Base-by-base conservation (phyloP, 2,113 vertebrate genomes). In the Tichodroma muraria region DNA sequence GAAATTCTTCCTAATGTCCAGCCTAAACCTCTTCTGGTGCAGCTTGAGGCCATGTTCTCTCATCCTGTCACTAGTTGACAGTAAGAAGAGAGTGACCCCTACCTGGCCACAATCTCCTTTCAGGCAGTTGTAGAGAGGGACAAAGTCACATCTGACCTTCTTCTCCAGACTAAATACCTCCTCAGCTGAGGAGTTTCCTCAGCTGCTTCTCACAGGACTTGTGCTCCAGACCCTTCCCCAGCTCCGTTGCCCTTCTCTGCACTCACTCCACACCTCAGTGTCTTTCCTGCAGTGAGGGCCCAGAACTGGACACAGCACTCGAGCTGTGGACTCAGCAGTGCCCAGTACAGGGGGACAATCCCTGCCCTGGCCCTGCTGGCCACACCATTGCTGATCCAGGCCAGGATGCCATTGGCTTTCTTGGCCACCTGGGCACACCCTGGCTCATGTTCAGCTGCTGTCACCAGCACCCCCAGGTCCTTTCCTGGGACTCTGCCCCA, bases 1-100 rank as follows among this genome's bases (percentile, higher is more conserved):
- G 38, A 47, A 89, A 82, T 53, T 81, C 14, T 60, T 60, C 40
- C 70, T 38, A 16, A 31, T 60, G n/a, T 35, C 19, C 33, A 73
- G 13, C 8, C 33, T 52, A 18, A 65, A 28, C 18, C 37, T 72
- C 42, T 0, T 0, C 14, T 53, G 8, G 10, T 21, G 11, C 20
- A 53, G 13, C 24, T 10, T 21, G 24, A 89, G 38, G 19, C 20
- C 20, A 17, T 12, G 11, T 38, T 38, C 24, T 45, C 69, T 68
- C 16, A 38, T 30, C 11, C 20, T 53, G 20, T 24, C 0, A 0
- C 38, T 30, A 17, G 45, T 1, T 45, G n/a, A 28, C 15, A 30
- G 13, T 19, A 20, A 60, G 7, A 66, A 80, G 16, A 60, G 16
- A 17, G 3, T 0, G 0, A 47, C 9, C 7, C 8, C n/a, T 5